Conservation (phyloP, 2,113 vertebrate species). For the Aplodontia rufa region DNA sequence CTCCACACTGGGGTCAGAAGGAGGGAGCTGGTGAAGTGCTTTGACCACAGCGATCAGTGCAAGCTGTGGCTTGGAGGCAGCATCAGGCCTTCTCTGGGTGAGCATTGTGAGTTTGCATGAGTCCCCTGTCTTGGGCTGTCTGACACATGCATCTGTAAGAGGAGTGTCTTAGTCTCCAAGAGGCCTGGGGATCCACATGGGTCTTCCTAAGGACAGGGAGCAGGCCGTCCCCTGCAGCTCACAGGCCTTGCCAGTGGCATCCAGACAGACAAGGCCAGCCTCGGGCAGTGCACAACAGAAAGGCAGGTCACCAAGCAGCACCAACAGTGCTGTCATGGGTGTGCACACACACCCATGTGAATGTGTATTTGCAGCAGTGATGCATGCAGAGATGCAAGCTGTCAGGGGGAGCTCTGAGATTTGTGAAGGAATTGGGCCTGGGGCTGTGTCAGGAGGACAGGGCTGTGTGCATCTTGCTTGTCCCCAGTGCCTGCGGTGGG, state of each 20-base stretch:
- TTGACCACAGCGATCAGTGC: neutral
- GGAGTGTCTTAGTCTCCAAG: neutral
- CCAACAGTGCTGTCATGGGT: neutral
- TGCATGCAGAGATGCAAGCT: neutral
- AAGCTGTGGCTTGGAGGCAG: no score
- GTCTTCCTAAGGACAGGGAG: neutral
- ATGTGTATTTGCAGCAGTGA: neutral
- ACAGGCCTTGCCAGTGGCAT: neutral
- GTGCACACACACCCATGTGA: accelerated
- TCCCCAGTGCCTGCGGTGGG: no score
- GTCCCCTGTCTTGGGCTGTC: neutral
- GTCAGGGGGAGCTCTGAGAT: neutral
- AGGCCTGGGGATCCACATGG: accelerated
- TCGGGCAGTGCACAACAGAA: neutral
- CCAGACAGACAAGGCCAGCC: neutral
- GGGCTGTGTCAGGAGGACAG: neutral
- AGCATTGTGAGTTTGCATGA: no score
- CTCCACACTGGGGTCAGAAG: neutral
- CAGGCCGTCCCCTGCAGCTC: neutral
- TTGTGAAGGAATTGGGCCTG: neutral
- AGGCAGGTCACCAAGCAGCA: accelerated
- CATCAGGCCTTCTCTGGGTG: neutral
- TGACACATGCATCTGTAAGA: neutral
- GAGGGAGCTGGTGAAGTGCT: accelerated
- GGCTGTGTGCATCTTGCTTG: accelerated